phyloP scores from a whole-genome alignment of 1,140 invertebrate species.

The Diprion similis region DNA sequence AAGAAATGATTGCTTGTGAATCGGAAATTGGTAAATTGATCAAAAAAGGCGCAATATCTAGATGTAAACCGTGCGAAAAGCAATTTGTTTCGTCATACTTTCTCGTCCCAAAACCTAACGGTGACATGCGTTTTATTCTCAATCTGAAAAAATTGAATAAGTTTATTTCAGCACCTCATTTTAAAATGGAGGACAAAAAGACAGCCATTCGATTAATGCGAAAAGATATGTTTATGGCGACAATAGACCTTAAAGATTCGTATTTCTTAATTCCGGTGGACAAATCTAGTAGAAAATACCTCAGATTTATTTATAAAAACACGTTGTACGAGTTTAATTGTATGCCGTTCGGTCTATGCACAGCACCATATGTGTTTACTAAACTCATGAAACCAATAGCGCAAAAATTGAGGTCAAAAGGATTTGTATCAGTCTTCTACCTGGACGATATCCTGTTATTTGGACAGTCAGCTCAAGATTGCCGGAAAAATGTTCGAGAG shows the following conservation, averaged over 20 bases:
- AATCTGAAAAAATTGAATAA: slow-evolving; percentile 8
- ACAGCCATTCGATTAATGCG: slow-evolving; percentile 9
- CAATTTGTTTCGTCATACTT: slow-evolving; percentile 22
- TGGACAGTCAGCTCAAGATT: slow-evolving; percentile 19
- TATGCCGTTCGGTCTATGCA: slow-evolving; percentile 29
- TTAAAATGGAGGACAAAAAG: slow-evolving; percentile 12
- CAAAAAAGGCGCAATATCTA: slow-evolving; percentile 20
- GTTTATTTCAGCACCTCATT: slow-evolving; percentile 5
- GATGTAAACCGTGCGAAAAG: slow-evolving; percentile 8
- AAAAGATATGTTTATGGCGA: not conserved
- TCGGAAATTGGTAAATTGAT: slow-evolving; percentile 9
- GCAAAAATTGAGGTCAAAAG: slow-evolving; percentile 18
- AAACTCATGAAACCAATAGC: slow-evolving; percentile 35
- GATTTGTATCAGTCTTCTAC: slow-evolving; percentile 23
- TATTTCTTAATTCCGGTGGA: slow-evolving; percentile 20
- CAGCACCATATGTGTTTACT: slow-evolving; percentile 30
- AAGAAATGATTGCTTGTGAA: slow-evolving; percentile 9
- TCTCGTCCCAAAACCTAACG: slow-evolving; percentile 15
- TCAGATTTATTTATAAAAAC: slow-evolving; percentile 25
- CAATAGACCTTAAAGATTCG: slow-evolving; percentile 20
- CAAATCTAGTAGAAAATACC: slow-evolving; percentile 4
- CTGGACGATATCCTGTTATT: slow-evolving; percentile 20
- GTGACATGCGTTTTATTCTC: slow-evolving; percentile 11
- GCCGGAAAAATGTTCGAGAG: slow-evolving; percentile 21
- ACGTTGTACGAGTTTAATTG: slow-evolving; percentile 31